Conservation (phyloP, 2,113 vertebrate genomes). For the zebrafish (Danio rerio) region GRCz12tu NC_133182.1:36088001-36088500, state of each 20-base stretch:
- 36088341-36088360: constrained; percentile 70
- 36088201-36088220: constrained; percentile 79
- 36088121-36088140: constrained; percentile 65
- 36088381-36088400: constrained; percentile 44
- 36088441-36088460: constrained; percentile 83
- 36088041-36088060: constrained; percentile 78
- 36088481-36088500: constrained; percentile 83
- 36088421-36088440: constrained; percentile 85
- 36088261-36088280: not conserved
- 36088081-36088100: constrained; percentile 72
- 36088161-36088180: constrained; percentile 76
- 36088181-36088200: constrained; percentile 70
- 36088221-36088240: constrained; percentile 56
- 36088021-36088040: constrained; percentile 77
- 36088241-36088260: constrained; percentile 23
- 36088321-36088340: constrained; percentile 70
- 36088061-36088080: constrained; percentile 76
- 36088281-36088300: constrained; percentile 60
- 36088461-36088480: constrained; percentile 83
- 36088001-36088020: constrained; percentile 72
- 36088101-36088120: constrained; percentile 74
- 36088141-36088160: constrained; percentile 69
- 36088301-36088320: constrained; percentile 70
- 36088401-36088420: constrained; percentile 69
- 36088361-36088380: constrained; percentile 64